phyloP scores from a whole-genome alignment of 2,888 invertebrate species.

The Carcina quercana region DNA sequence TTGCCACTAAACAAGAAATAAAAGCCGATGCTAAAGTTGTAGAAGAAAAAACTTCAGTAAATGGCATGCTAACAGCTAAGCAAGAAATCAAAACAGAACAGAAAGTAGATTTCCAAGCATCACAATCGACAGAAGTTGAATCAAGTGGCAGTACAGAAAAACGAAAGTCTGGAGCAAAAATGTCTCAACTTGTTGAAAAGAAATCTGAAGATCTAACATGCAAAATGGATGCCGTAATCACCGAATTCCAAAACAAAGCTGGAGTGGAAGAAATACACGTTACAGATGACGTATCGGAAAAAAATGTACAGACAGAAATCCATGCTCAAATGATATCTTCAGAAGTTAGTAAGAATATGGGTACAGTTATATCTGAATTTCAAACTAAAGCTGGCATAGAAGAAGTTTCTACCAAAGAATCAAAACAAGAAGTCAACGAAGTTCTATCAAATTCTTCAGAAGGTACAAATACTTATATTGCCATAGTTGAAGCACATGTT shows the following conservation, averaged over 20 bases:
- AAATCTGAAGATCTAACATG: slow-evolving; percentile 49
- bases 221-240: slow-evolving; percentile 54
- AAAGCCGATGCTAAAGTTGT: slow-evolving; percentile 8
- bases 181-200: slow-evolving; percentile 51
- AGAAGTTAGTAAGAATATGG: slow-evolving; percentile 25
- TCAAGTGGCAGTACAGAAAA: no score
- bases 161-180: slow-evolving; percentile 53
- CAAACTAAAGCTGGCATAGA: slow-evolving; percentile 22
- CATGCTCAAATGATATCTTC: no score
- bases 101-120: neutral
- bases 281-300: no score
- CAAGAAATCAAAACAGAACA: no score
- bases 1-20: slow-evolving; percentile 15
- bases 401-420: slow-evolving; percentile 20
- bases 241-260: slow-evolving; percentile 51
- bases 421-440: slow-evolving; percentile 23
- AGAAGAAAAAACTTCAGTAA: slow-evolving; percentile 8
- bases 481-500: slow-evolving; percentile 60
- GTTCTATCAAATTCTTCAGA: slow-evolving; percentile 22
- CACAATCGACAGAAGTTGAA: slow-evolving; percentile 14
- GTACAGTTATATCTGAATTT: slow-evolving; percentile 22
- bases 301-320: no score
- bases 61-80: no score
- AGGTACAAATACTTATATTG: slow-evolving; percentile 47
- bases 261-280: slow-evolving; percentile 26